These are phyloP conservation scores for Smittia sp. DNA, from an alignment of 2,888 invertebrate genomes.

Conservation along the genomic window DNA sequence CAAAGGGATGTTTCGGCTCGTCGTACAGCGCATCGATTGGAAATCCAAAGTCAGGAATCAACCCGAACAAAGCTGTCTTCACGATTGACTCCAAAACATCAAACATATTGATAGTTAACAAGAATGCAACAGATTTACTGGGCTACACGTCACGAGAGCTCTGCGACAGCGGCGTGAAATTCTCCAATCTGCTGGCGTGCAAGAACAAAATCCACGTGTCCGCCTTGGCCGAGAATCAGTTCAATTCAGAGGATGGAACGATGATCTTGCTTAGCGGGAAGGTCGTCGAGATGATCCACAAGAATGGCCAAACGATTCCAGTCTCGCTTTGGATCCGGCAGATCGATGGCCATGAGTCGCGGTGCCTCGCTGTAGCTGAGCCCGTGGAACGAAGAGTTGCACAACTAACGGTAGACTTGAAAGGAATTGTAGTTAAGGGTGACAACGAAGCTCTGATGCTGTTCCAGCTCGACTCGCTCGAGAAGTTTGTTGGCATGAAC, in stretches of 20 bases:
- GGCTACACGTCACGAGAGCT: constrained; percentile 59
- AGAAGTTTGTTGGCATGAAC: constrained; percentile 56
- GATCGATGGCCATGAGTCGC: constrained; percentile 56
- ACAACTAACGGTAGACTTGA: constrained; percentile 46
- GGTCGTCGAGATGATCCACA: constrained; percentile 63
- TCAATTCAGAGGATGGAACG: constrained; percentile 58
- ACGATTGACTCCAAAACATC: constrained; percentile 64
- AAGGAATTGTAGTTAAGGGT: constrained; percentile 46
- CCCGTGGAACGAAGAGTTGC: constrained; percentile 57
- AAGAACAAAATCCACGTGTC: constrained; percentile 56
- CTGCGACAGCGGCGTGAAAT: constrained; percentile 53
- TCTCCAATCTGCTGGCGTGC: constrained; percentile 57
- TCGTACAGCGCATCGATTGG: constrained; percentile 44
- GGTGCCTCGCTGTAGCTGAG: constrained; percentile 65
- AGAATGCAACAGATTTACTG: constrained; percentile 62
- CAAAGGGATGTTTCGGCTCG: constrained; percentile 47
- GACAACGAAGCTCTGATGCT: constrained; percentile 55
- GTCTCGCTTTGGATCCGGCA: constrained; percentile 66
- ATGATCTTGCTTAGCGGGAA: constrained; percentile 63
- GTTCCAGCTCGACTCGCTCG: constrained; percentile 57
- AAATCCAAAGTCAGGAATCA: constrained; percentile 54
- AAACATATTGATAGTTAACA: constrained; percentile 67
- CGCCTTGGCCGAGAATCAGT: constrained; percentile 56
- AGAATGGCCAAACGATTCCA: constrained; percentile 58
- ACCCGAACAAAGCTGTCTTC: constrained; percentile 66